phyloP scores from a whole-genome alignment of 1,140 invertebrate genomes.

The Drosophila funebris region DNA sequence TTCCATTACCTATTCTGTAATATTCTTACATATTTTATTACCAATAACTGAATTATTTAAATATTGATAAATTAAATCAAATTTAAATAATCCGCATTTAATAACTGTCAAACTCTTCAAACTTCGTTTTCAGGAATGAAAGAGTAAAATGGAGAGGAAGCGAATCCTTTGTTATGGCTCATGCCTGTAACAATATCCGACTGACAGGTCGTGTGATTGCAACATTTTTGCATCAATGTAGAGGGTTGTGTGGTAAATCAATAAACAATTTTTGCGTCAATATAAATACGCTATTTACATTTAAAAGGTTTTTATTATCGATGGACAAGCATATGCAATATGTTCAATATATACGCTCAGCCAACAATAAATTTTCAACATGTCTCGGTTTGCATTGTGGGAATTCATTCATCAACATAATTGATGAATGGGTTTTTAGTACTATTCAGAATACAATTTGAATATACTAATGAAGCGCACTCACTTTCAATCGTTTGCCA shows the following conservation, averaged over 20 bases:
- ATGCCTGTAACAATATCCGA: not conserved
- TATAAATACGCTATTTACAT: slow-evolving; percentile 68
- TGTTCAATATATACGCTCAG: slow-evolving; percentile 19
- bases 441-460: slow-evolving; percentile 31
- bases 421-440: slow-evolving; percentile 59
- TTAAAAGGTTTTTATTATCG: slow-evolving; percentile 57
- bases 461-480: slow-evolving; percentile 22
- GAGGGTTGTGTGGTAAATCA: slow-evolving; percentile 52
- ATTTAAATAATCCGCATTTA: too few relatives aligned
- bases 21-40: too few relatives aligned
- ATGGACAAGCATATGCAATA: not conserved
- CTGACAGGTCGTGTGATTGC: slow-evolving; percentile 29
- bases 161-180: slow-evolving; percentile 1
- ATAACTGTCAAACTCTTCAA: slow-evolving; percentile 32
- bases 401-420: slow-evolving; percentile 26
- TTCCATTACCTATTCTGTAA: too few relatives aligned
- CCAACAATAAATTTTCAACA: slow-evolving; percentile 40
- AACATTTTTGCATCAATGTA: slow-evolving; percentile 30
- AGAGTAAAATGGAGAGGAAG: not conserved
- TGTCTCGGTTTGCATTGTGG: slow-evolving; percentile 5
- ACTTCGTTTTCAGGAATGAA: not conserved
- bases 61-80: too few relatives aligned
- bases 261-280: slow-evolving; percentile 58
- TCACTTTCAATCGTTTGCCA: not conserved
- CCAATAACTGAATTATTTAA: too few relatives aligned